Percentiles rank a stretch among this genome's conserved stretches.
Conservation (phyloP, 2,888 invertebrate species). For the Uropetala carovei region DNA sequence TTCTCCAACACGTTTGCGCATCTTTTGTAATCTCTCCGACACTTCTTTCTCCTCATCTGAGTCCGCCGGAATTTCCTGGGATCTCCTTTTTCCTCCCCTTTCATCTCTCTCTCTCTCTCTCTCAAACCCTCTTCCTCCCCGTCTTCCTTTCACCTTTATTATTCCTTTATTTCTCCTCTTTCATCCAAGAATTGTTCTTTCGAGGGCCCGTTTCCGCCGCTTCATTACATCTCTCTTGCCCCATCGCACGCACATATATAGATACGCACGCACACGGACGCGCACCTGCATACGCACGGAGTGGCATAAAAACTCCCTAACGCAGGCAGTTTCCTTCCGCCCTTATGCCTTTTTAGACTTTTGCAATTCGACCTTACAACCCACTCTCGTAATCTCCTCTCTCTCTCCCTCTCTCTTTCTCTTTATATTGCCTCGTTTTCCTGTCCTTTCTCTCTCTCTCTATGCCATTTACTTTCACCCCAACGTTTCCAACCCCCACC, state of each 20-base stretch:
- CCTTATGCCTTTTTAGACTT: neutral
- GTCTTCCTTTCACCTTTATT: neutral
- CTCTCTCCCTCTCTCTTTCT: neutral
- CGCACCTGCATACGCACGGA: neutral
- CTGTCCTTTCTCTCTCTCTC: neutral
- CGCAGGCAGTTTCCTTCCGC: neutral
- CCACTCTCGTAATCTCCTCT: neutral
- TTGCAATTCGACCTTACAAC: neutral
- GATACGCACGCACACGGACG: neutral
- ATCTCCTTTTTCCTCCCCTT: neutral
- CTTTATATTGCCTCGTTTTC: neutral
- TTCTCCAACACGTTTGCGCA: conserved; percentile 3
- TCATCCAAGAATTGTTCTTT: conserved; percentile 2
- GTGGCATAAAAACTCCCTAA: neutral
- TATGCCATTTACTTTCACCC: neutral
- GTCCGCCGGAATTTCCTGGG: neutral
- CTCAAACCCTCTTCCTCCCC: neutral
- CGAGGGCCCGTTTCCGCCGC: neutral
- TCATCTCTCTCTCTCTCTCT: neutral
- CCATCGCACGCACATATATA: neutral
- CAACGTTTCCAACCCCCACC: neutral
- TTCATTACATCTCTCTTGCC: neutral
- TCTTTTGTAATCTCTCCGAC: conserved; percentile 6
- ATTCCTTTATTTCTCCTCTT: conserved; percentile 15
- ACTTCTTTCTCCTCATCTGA: neutral